These are phyloP conservation scores for Drosophila gaucha DNA, from an alignment of 2,888 invertebrate species.

Conservation along the genomic window DNA sequence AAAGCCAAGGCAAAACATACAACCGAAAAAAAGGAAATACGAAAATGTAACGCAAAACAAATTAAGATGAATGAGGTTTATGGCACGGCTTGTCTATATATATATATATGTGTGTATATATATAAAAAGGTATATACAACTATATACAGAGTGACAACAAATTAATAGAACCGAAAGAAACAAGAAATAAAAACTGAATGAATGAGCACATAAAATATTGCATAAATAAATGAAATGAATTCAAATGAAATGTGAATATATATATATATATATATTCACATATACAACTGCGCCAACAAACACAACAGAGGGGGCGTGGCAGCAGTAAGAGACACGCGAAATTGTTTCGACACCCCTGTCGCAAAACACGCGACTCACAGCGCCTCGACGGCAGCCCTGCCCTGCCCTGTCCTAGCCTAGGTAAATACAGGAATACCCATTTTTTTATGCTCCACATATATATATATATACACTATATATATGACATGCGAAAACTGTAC, in stretches of 20 bases:
- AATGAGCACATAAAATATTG: constrained; percentile 76
- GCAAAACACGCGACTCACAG: constrained; percentile 57
- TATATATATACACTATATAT: constrained; percentile 31
- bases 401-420: constrained; percentile 34
- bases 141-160: constrained; percentile 64
- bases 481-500: constrained; percentile 67
- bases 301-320: constrained; percentile 16
- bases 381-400: constrained; percentile 29
- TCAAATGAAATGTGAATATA: constrained; percentile 68
- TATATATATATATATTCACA: constrained; percentile 25
- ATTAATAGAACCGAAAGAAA: constrained; percentile 55
- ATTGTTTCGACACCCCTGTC: constrained; percentile 74
- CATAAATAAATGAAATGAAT: constrained; percentile 79
- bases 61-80: constrained; percentile 76
- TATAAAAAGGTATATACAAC: constrained; percentile 57
- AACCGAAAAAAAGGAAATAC: constrained; percentile 32
- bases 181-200: constrained; percentile 55
- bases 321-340: constrained; percentile 62
- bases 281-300: constrained; percentile 47
- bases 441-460: constrained; percentile 17
- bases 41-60: constrained; percentile 57
- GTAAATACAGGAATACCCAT: constrained; percentile 56
- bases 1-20: constrained; percentile 25
- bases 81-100: constrained; percentile 55
- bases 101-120: constrained; percentile 24